phyloP scores from a whole-genome alignment of 2,113 vertebrate genomes.

The Semnornis frantzii region DNA sequence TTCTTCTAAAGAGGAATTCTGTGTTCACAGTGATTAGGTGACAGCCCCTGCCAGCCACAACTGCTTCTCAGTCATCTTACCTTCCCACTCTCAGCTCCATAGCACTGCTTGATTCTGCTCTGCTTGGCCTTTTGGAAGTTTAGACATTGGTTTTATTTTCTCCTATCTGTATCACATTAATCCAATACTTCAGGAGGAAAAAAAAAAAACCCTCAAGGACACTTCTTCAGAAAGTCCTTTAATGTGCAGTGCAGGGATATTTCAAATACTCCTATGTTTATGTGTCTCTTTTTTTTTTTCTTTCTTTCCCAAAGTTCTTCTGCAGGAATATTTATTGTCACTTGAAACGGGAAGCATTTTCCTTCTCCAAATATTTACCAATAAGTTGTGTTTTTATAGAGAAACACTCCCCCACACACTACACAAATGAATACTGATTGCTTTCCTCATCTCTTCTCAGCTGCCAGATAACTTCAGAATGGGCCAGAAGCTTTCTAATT shows the following conservation, averaged over 20 bases:
- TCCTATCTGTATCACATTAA: neutral
- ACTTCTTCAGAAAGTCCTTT: neutral
- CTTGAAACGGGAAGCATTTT: neutral
- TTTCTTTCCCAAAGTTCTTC: neutral
- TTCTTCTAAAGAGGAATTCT: neutral
- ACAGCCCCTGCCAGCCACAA: neutral
- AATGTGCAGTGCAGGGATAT: neutral
- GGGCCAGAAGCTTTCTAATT: neutral
- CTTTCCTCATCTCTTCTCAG: neutral
- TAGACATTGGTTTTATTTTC: neutral
- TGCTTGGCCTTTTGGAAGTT: neutral
- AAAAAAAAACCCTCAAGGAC: neutral
- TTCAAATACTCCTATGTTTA: neutral
- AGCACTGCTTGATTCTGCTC: neutral
- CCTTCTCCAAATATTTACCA: neutral
- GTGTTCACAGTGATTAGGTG: neutral
- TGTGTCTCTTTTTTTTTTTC: neutral
- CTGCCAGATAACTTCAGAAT: neutral
- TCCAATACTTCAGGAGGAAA: neutral
- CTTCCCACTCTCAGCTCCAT: neutral
- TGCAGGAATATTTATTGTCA: neutral
- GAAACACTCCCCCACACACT: neutral
- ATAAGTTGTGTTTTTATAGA: neutral
- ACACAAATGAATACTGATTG: neutral
- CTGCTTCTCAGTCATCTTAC: neutral